A percentile compares a stretch with the other conserved stretches of the same genome.
Conservation (phyloP, 2,888 invertebrate genomes). For the Phlogophora meticulosa region DNA sequence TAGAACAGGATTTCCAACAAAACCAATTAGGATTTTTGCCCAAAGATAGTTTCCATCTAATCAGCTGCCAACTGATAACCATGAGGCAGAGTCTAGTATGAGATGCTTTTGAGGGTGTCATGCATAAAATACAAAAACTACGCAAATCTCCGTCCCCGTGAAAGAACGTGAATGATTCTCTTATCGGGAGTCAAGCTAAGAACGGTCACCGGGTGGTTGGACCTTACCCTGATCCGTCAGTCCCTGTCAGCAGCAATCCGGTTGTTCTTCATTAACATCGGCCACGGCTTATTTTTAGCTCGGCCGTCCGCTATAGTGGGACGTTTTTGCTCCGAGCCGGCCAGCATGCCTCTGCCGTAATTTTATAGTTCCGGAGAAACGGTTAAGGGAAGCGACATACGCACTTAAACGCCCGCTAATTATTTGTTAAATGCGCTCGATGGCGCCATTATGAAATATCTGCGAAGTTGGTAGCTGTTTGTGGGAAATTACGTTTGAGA, state of each 20-base stretch:
- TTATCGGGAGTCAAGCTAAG: conserved; percentile 22
- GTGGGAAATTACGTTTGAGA: conserved; percentile 53
- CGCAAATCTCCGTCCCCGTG: not conserved
- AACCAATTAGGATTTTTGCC: conserved; percentile 47
- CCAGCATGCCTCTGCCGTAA: conserved; percentile 77
- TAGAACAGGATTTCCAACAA: conserved; percentile 36
- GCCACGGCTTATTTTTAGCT: conserved; percentile 79
- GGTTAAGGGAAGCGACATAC: conserved; percentile 79
- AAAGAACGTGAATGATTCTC: conserved; percentile 11
- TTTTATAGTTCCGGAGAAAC: conserved; percentile 88
- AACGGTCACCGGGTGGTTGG: conserved; percentile 51
- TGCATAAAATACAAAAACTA: not conserved
- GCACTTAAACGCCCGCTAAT: conserved; percentile 78
- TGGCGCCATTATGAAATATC: conserved; percentile 82
- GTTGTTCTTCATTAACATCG: conserved; percentile 80
- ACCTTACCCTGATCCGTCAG: conserved; percentile 69
- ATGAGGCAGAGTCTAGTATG: not conserved
- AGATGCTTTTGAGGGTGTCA: not conserved
- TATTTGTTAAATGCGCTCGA: conserved; percentile 77
- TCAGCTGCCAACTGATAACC: conserved; percentile 3
- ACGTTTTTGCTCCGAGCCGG: conserved; percentile 75
- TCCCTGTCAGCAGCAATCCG: conserved; percentile 75
- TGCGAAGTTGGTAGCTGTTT: conserved; percentile 67
- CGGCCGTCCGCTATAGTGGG: conserved; percentile 70
- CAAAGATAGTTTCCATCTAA: conserved; percentile 14